Evolutionary conservation across 2,797 vertebrate species (phyloP).

Genomic region (Cynopterus sphinx): DNA sequence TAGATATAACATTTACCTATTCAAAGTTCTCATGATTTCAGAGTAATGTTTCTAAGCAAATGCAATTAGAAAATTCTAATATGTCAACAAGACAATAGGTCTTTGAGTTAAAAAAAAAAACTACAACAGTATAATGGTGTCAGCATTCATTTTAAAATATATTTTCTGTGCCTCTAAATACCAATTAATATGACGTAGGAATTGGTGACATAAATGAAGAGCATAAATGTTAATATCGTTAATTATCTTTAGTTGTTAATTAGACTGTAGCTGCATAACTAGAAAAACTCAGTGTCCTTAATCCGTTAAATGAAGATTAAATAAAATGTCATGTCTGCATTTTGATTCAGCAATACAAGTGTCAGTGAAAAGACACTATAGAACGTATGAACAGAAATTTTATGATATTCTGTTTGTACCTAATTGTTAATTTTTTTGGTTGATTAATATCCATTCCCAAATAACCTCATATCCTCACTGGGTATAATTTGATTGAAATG

Average conservation of each 20-base stretch:
- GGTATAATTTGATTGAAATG: neutral
- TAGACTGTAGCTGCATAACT: constrained; percentile 56
- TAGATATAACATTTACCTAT: constrained; percentile 56
- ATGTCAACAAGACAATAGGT: constrained; percentile 67
- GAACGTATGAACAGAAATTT: neutral
- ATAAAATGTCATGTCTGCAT: constrained; percentile 23
- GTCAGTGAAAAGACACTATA: neutral
- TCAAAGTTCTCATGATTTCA: constrained; percentile 40
- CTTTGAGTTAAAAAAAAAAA: constrained; percentile 72
- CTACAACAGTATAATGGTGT: constrained; percentile 50
- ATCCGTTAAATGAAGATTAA: constrained; percentile 53
- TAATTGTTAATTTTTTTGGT: neutral
- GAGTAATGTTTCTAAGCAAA: constrained; percentile 64
- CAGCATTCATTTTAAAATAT: constrained; percentile 68
- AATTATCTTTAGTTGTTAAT: constrained; percentile 77
- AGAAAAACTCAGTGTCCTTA: constrained; percentile 52
- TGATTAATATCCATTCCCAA: neutral
- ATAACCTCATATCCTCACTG: neutral
- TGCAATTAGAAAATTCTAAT: constrained; percentile 48
- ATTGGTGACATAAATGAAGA: constrained; percentile 59
- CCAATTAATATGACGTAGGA: constrained; percentile 63
- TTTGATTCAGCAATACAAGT: constrained; percentile 29
- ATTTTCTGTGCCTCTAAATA: constrained; percentile 69
- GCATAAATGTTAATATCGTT: constrained; percentile 77
- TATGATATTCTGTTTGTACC: neutral